Percentiles rank a stretch among this genome's conserved stretches.
Conservation (phyloP, 2,113 vertebrate species). For the Engraulis encrasicolus region DNA sequence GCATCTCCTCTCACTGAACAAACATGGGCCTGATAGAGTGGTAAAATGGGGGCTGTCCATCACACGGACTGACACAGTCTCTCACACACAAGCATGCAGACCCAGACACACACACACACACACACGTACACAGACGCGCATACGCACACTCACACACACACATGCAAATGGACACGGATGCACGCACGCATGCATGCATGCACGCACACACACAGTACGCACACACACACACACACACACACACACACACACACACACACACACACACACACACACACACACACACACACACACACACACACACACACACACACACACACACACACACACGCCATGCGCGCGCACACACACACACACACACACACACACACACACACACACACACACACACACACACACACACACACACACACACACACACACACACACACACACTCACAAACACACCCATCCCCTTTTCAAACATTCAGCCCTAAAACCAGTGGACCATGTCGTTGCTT, state of each 20-base stretch:
- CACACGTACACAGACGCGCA: neutral
- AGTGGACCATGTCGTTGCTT: too few relatives aligned
- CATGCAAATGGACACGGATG: too few relatives aligned
- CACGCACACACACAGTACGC: conserved; percentile 5
- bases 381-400: neutral
- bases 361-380: too few relatives aligned
- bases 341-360: neutral
- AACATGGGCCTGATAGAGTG: conserved; percentile 59
- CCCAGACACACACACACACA: neutral
- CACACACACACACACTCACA: neutral
- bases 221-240: neutral
- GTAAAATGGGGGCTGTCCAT: conserved; percentile 53
- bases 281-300: neutral
- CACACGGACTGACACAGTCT: neutral
- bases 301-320: neutral
- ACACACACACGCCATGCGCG: neutral
- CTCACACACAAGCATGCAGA: neutral
- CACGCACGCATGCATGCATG: too few relatives aligned
- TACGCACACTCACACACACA: neutral
- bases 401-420: conserved; percentile 12
- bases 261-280: conserved; percentile 19
- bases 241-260: neutral
- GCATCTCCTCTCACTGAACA: conserved; percentile 64
- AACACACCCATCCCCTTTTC: neutral
- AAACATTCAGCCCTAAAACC: too few relatives aligned